Base-by-base conservation (phyloP, 2,797 vertebrate species). In the Pagetopsis macropterus region DNA sequence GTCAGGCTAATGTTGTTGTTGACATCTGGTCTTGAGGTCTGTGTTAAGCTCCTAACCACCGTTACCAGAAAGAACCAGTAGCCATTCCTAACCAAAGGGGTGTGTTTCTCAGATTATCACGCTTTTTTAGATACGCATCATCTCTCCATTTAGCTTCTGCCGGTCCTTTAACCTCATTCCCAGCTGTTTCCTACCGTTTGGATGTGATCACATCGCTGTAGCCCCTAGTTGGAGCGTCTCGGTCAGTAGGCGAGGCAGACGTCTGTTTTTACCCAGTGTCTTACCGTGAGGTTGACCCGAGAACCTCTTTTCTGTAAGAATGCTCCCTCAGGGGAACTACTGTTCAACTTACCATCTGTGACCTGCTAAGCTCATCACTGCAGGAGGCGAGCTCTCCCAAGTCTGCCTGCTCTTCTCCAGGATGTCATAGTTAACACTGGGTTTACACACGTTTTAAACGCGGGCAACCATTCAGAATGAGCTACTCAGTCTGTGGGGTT, bases 351-450 rank as follows among this genome's bases (percentile, higher is more conserved):
- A 82, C 87, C 86, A 89, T 91, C 83, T 91, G 92, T 88, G 87
- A 88, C 84, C 90, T 93, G 92, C 91, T 91, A 93, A 89, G 84
- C 70, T 78, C 87, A 89, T 94, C 92, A 84, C 81, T 72, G 70
- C 83, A 65, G 83, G 78, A 84, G 80, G 73, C 70, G 65, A 72
- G 70, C 52, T 70, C 62, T 75, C 49, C 17, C 17, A 37, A 80
- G 72, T 65, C 50, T 67, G 56, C 72, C 65, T 66, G 51, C 76
- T 55, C 75, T 45, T 70, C 23, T 75, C 14, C 17, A 56, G 44
- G 33, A 65, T 10, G 6, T 17, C 56, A 71, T 62, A 64, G n/a
- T 77, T 61, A 21, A 27, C 61, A 45, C 15, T 43, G 7, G 9
- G 69, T 62, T 72, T 52, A 14, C 23, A 41, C 55, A 63, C 69